Base-by-base conservation (phyloP, 1,140 invertebrate genomes). In the Cyclina sinensis region DNA sequence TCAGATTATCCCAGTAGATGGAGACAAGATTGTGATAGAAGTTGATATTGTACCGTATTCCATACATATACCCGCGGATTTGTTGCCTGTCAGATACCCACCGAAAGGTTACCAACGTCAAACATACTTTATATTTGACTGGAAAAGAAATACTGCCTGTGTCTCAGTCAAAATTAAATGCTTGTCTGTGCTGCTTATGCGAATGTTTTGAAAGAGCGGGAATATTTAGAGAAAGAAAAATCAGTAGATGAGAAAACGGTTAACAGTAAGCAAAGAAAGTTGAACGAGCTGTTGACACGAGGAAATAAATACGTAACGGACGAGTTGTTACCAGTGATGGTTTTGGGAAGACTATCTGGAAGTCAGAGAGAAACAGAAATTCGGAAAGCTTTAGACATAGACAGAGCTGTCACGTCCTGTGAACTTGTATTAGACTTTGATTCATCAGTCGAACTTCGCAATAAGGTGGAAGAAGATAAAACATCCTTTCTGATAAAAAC, bases 301-400 rank as follows among this genome's bases (percentile, higher is more conserved):
- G 81, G 81, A n/a, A 84, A 48, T n/a, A 84, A 39, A 14, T 84
- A 84, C 32, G 65, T 84, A 9, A 84, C 57, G 30, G 65, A 84
- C 32, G 62, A 68, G n/a, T 43, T 65, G 43, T 18, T 73, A 0
- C 81, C 81, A n/a, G 32, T 84, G 18, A 84, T 84, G 14, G 30
- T 84, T 14, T 65, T 37, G 18, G 81, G 81, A 4, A 24, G 24
- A 14, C 46, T 70, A 16, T 39, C 39, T 7, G 43, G 43, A 18
- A 70, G 43, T n/a, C 11, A 14, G 1, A 43, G 11, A 7, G 81
- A 84, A 84, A 70, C 9, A 0, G 24, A 82, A 62, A 62, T 84
- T 14, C 5, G 81, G 30, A 30, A 84, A 24, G n/a, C 68, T 21
- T 51, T 84, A 48, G 21, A 51, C 30, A 27, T 70, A 21, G 65